Evolutionary conservation across 2,888 invertebrate genomes (phyloP).

Genomic region (Oeneis ivallda): DNA sequence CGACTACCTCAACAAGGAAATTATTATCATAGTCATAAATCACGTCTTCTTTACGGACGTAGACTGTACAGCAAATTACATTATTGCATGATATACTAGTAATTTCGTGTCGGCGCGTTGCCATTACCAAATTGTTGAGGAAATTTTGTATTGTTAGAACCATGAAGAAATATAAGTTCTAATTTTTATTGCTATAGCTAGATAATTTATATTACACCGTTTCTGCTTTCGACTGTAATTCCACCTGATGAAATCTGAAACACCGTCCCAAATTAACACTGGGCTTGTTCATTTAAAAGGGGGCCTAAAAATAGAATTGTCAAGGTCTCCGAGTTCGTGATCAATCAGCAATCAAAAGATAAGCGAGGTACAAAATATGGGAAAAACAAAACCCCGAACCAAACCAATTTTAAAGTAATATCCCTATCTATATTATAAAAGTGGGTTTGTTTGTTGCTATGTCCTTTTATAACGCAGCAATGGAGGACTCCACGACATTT

Average conservation of each 20-base stretch:
- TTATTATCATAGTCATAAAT: constrained; percentile 69
- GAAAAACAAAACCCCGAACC: not conserved
- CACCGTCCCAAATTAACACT: not conserved
- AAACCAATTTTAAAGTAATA: not conserved
- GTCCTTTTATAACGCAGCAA: no score
- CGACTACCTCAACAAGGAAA: constrained; percentile 72
- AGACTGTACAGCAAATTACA: constrained; percentile 32
- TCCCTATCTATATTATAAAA: no score
- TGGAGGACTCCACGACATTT: no score
- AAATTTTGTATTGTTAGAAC: constrained; percentile 11
- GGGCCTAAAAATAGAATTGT: not conserved
- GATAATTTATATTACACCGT: not conserved
- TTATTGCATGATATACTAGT: constrained; percentile 31
- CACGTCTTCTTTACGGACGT: constrained; percentile 40
- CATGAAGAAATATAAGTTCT: not conserved
- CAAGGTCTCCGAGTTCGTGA: not conserved
- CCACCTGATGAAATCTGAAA: not conserved
- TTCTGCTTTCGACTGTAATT: not conserved
- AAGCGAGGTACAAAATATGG: not conserved
- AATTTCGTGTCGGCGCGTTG: constrained; percentile 23
- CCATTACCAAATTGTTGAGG: constrained; percentile 20
- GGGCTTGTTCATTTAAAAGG: not conserved
- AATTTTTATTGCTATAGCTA: not conserved
- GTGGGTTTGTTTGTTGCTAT: no score
- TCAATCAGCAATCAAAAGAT: not conserved